Percentiles rank a stretch among this genome's conserved stretches.
Conservation (phyloP, 2,113 vertebrate species). For the Pollachius pollachius region DNA sequence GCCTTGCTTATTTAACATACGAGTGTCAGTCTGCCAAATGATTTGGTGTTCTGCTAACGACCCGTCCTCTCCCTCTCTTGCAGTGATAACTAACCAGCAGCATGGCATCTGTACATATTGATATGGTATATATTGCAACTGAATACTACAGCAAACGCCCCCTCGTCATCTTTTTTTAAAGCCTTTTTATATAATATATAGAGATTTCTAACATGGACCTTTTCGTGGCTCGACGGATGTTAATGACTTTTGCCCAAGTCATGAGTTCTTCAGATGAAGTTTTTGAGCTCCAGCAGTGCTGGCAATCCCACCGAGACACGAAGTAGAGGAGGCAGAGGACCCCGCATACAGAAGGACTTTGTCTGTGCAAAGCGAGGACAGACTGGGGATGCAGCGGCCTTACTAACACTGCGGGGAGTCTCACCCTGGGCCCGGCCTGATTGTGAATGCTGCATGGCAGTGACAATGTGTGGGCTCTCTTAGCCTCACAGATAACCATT, state of each 20-base stretch:
- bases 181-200: slow-evolving; percentile 91
- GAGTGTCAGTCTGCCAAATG: neutral
- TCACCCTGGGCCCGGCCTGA: slow-evolving; percentile 43
- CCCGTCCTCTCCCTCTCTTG: slow-evolving; percentile 67
- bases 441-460: slow-evolving; percentile 34
- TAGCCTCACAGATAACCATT: slow-evolving; percentile 19
- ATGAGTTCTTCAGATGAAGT: slow-evolving; percentile 18
- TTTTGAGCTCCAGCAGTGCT: slow-evolving; percentile 33
- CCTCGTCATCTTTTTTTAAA: slow-evolving; percentile 80
- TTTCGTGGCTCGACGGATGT: slow-evolving; percentile 39
- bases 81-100: slow-evolving; percentile 86
- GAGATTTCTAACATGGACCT: slow-evolving; percentile 64
- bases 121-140: slow-evolving; percentile 84
- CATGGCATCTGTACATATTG: slow-evolving; percentile 85
- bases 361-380: slow-evolving; percentile 43
- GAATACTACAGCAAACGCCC: slow-evolving; percentile 63
- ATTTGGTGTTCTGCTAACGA: slow-evolving; percentile 32
- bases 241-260: slow-evolving; percentile 21
- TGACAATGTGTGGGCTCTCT: slow-evolving; percentile 37
- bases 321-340: slow-evolving; percentile 23
- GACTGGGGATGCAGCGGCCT: slow-evolving; percentile 22
- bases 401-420: slow-evolving; percentile 49
- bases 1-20: neutral
- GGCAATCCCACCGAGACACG: slow-evolving; percentile 23
- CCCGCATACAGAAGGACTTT: neutral